Evolutionary conservation across 2,888 invertebrate species (phyloP).

Genomic region (Sarcophaga carnaria): DNA sequence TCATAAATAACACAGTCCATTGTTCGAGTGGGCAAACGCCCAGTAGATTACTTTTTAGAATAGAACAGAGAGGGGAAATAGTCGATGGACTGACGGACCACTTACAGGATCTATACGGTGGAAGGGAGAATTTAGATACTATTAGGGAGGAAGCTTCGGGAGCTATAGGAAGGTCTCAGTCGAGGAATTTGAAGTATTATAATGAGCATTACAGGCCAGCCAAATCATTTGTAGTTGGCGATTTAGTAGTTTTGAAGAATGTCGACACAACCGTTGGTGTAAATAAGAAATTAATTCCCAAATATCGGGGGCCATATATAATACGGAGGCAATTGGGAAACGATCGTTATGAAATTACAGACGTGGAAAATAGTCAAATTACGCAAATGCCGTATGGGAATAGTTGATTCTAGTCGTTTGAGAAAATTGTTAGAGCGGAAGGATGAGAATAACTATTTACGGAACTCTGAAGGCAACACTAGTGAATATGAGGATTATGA

Average conservation of each 20-base stretch:
- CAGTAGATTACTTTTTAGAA: slow-evolving; percentile 57
- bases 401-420: too few relatives aligned
- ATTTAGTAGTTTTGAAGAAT: slow-evolving; percentile 24
- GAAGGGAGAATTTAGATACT: too few relatives aligned
- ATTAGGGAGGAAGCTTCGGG: too few relatives aligned
- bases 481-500: too few relatives aligned
- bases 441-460: too few relatives aligned
- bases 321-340: slow-evolving; percentile 12
- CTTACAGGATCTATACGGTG: not conserved
- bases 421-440: too few relatives aligned
- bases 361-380: slow-evolving; percentile 45
- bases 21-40: slow-evolving; percentile 40
- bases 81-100: slow-evolving; percentile 52
- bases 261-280: slow-evolving; percentile 61
- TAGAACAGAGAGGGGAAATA: slow-evolving; percentile 42
- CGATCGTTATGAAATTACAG: slow-evolving; percentile 24
- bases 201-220: not conserved
- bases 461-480: too few relatives aligned
- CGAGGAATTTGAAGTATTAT: too few relatives aligned
- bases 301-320: slow-evolving; percentile 59
- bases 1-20: slow-evolving; percentile 51
- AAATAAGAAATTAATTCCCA: slow-evolving; percentile 64
- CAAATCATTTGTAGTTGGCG: slow-evolving; percentile 15
- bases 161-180: too few relatives aligned
- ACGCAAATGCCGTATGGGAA: slow-evolving; percentile 35